These are phyloP conservation scores for Squalus acanthias DNA, from an alignment of 2,797 vertebrate species.

Conservation along the genomic window DNA sequence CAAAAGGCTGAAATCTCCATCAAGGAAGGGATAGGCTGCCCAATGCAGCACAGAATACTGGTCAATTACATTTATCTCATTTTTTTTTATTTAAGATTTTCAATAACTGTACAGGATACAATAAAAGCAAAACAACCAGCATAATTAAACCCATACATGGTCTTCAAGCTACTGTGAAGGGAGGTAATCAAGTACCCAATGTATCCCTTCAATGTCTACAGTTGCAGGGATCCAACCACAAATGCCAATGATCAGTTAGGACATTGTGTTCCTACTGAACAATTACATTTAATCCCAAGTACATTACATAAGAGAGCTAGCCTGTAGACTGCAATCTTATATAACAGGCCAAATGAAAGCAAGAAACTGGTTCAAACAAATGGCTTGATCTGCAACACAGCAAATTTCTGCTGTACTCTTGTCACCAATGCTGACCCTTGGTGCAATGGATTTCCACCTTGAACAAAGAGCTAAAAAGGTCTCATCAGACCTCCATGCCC, in stretches of 20 bases:
- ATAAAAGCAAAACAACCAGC: slow-evolving; percentile 2
- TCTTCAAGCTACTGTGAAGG: neutral
- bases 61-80: neutral
- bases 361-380: neutral
- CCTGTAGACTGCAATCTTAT: neutral
- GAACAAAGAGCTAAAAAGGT: neutral
- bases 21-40: neutral
- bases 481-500: neutral
- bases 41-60: neutral
- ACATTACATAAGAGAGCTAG: neutral
- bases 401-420: neutral
- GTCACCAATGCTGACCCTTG: neutral
- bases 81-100: neutral
- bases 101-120: neutral
- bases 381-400: neutral
- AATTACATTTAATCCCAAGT: neutral
- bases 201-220: neutral
- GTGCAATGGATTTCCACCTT: neutral
- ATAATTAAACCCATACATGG: neutral
- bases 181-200: neutral
- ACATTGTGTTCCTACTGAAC: neutral
- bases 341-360: neutral
- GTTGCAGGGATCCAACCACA: neutral
- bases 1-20: neutral
- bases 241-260: neutral